Conservation (phyloP, 2,888 invertebrate genomes). For the Diaperis boleti region DNA sequence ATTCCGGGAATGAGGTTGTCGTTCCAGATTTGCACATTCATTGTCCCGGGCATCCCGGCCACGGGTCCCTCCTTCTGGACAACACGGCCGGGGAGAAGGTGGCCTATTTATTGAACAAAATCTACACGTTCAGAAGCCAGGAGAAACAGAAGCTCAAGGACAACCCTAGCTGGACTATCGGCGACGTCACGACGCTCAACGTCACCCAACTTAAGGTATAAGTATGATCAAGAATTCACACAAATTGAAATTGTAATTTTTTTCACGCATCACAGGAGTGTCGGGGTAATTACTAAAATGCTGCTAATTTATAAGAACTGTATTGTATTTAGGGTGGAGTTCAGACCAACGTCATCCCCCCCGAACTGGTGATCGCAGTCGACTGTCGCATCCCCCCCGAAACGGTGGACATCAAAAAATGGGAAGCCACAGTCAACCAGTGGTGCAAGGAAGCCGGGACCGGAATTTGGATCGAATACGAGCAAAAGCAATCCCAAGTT, state of each 20-base stretch:
- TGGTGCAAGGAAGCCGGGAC: constrained; percentile 73
- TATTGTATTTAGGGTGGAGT: constrained; percentile 81
- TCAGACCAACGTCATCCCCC: constrained; percentile 92
- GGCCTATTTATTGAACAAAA: constrained; percentile 77
- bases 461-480: constrained; percentile 69
- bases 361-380: constrained; percentile 80
- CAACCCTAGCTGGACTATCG: constrained; percentile 77
- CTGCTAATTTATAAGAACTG: too few species aligned
- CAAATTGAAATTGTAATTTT: too few species aligned
- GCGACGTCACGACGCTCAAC: constrained; percentile 90
- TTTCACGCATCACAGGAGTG: neutral
- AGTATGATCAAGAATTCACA: neutral
- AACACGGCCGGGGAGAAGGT: constrained; percentile 90
- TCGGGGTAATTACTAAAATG: neutral
- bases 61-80: constrained; percentile 85
- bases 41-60: constrained; percentile 86
- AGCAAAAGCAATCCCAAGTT: constrained; percentile 68
- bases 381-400: constrained; percentile 78
- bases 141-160: constrained; percentile 77
- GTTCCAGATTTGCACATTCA: constrained; percentile 71
- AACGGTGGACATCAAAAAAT: constrained; percentile 72
- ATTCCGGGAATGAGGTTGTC: too few species aligned
- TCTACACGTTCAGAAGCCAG: constrained; percentile 76
- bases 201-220: constrained; percentile 79
- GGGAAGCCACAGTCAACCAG: constrained; percentile 67